Evolutionary conservation across 2,797 vertebrate genomes (phyloP).

Genomic region (Hemitrygon akajei): DNA sequence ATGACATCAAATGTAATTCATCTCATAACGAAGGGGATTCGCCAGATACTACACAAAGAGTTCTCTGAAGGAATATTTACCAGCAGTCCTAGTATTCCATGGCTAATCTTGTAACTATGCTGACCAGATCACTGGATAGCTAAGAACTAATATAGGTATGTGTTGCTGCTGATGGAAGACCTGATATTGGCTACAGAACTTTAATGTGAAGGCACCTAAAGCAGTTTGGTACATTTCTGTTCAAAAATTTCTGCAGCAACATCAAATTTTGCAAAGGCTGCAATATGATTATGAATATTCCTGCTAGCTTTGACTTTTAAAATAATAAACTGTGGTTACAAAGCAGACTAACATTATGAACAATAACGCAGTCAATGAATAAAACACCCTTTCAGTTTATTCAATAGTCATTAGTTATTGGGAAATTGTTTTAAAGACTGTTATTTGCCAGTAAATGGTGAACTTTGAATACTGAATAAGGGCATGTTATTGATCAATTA

Average conservation of each 20-base stretch:
- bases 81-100: too few relatives aligned
- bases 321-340: neutral
- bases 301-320: neutral
- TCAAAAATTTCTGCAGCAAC: neutral
- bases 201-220: neutral
- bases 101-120: too few relatives aligned
- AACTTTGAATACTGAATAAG: too few relatives aligned
- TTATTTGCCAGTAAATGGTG: too few relatives aligned
- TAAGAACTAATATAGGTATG: too few relatives aligned
- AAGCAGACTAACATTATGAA: neutral
- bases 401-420: neutral
- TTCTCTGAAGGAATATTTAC: too few relatives aligned
- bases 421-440: too few relatives aligned
- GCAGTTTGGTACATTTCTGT: neutral
- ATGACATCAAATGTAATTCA: too few relatives aligned
- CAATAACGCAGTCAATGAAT: neutral
- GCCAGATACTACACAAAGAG: too few relatives aligned
- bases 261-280: neutral
- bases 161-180: neutral
- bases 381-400: neutral
- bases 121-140: too few relatives aligned
- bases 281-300: neutral
- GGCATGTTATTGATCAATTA: too few relatives aligned
- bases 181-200: neutral
- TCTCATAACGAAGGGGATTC: too few relatives aligned